Percentiles rank a stretch among this genome's conserved stretches.
Conservation (phyloP, 2,797 vertebrate species). For the Crax fasciolata region DNA sequence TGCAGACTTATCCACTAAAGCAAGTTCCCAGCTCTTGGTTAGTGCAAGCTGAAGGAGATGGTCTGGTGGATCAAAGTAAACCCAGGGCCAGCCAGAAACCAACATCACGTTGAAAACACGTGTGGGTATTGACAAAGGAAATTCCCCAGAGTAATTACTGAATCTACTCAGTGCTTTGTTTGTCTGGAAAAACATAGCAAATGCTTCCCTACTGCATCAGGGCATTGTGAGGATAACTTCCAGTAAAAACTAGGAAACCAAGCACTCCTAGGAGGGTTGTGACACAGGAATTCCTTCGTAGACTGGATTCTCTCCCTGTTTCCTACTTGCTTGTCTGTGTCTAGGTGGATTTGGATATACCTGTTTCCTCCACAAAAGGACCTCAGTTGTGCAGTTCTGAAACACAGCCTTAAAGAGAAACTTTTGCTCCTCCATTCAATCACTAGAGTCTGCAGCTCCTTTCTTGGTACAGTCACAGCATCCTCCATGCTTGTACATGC, state of each 20-base stretch:
- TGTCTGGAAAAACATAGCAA: conserved; percentile 59
- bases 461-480: background rate
- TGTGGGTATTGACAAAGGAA: conserved; percentile 67
- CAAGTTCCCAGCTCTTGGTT: conserved; percentile 20
- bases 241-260: conserved; percentile 43
- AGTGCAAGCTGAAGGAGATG: conserved; percentile 25
- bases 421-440: background rate
- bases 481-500: background rate
- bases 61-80: conserved; percentile 54
- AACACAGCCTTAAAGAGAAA: background rate
- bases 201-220: conserved; percentile 28
- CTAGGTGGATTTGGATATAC: background rate
- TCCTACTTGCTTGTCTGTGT: background rate
- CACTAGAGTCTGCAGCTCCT: background rate
- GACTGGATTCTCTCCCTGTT: background rate
- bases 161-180: conserved; percentile 54
- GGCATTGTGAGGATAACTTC: conserved; percentile 27
- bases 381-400: background rate
- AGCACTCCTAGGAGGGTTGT: conserved; percentile 4
- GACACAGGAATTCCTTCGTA: background rate
- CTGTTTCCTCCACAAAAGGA: background rate
- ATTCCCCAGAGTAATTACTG: conserved; percentile 53
- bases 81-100: conserved; percentile 41
- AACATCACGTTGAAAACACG: conserved; percentile 52
- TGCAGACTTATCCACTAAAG: background rate